These are phyloP conservation scores for Acanthosepion esculentum DNA, from an alignment of 2,888 invertebrate genomes.

Conservation along the genomic window DNA sequence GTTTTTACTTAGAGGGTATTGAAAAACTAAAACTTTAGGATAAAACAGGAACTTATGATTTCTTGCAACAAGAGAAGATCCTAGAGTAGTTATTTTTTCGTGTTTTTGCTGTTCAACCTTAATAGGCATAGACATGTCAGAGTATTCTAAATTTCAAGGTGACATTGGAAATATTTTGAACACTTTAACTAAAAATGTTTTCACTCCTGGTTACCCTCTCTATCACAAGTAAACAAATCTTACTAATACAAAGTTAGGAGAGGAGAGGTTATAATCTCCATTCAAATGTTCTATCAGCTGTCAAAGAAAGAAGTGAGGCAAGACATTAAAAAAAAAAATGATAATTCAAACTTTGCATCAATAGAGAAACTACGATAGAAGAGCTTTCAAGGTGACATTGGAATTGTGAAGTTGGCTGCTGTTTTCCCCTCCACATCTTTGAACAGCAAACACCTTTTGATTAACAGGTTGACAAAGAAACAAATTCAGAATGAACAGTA, in stretches of 20 bases:
- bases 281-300: not conserved
- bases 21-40: too few relatives aligned
- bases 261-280: not conserved
- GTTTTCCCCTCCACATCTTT: not conserved
- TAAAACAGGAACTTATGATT: too few relatives aligned
- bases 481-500: not conserved
- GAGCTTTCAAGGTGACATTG: conserved; percentile 33
- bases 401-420: not conserved
- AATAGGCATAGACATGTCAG: too few relatives aligned
- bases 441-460: conserved; percentile 13
- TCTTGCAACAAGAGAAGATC: too few relatives aligned
- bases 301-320: not conserved
- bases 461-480: not conserved
- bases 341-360: not conserved
- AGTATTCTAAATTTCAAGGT: too few relatives aligned
- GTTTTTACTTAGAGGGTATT: too few relatives aligned
- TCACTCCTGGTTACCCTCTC: too few relatives aligned
- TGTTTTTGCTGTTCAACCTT: too few relatives aligned
- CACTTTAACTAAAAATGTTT: too few relatives aligned
- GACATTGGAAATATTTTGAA: too few relatives aligned
- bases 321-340: not conserved
- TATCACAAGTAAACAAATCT: too few relatives aligned
- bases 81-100: too few relatives aligned
- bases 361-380: not conserved
- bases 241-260: not conserved